These are phyloP conservation scores for Drosophila mauritiana DNA, from an alignment of 1,140 invertebrate genomes.

Conservation along the genomic window DNA sequence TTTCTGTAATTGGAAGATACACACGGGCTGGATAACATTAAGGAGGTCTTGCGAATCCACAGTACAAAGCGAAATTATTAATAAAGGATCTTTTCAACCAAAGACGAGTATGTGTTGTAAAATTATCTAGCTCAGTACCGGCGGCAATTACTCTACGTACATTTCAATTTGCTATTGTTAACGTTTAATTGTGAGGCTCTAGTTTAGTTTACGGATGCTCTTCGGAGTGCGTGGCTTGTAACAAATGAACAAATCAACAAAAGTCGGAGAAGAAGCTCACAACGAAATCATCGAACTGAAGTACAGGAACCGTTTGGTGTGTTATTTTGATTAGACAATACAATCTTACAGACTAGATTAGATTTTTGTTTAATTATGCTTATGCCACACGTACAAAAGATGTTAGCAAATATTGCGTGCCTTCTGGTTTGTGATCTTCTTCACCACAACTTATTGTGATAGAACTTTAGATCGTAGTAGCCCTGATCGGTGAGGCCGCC, in stretches of 20 bases:
- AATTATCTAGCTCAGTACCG: constrained; percentile 15
- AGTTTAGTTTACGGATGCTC: constrained; percentile 45
- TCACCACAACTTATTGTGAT: constrained; percentile 88
- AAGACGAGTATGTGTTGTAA: constrained; percentile 13
- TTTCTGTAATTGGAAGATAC: constrained; percentile 83
- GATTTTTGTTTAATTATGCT: constrained; percentile 42
- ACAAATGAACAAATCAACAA: constrained; percentile 74
- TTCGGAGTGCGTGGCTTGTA: constrained; percentile 67
- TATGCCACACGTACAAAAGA: constrained; percentile 67
- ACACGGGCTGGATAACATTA: constrained; percentile 47
- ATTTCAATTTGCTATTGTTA: constrained; percentile 46
- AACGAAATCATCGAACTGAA: constrained; percentile 62
- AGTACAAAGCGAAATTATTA: constrained; percentile 13
- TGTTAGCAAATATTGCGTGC: constrained; percentile 46
- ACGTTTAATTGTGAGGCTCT: constrained; percentile 38
- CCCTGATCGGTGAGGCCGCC: constrained; percentile 86
- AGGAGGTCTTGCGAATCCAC: constrained; percentile 11
- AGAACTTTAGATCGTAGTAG: constrained; percentile 88
- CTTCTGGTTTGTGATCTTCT: constrained; percentile 19
- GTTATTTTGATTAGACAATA: constrained; percentile 37
- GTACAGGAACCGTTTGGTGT: constrained; percentile 66
- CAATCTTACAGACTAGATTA: constrained; percentile 47
- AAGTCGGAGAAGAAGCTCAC: constrained; percentile 59
- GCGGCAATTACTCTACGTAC: constrained; percentile 57
- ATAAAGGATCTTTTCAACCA: not conserved